These are phyloP conservation scores for Paratilapia polleni DNA, from an alignment of 2,113 vertebrate species.

Conservation along the genomic window DNA sequence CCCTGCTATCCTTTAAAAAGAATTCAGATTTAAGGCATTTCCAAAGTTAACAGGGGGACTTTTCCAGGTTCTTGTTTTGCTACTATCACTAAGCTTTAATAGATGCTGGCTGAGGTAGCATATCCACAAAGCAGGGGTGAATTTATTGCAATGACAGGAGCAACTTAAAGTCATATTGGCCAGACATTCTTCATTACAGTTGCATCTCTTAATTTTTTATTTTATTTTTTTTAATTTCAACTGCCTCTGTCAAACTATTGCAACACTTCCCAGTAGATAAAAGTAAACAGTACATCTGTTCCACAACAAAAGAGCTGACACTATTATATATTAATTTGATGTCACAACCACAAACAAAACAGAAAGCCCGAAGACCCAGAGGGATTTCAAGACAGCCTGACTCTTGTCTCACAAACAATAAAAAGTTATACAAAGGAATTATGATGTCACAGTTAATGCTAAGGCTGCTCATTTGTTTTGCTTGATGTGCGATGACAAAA, in stretches of 20 bases:
- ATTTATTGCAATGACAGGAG: not conserved
- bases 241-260: not conserved
- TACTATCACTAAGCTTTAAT: not conserved
- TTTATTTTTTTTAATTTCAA: not conserved
- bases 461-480: not conserved
- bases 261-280: not conserved
- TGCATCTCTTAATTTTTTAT: not conserved
- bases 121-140: not conserved
- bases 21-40: not conserved
- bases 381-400: not conserved
- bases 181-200: not conserved
- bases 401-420: not conserved
- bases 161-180: not conserved
- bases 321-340: not conserved
- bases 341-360: not conserved
- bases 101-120: not conserved
- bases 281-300: constrained; percentile 19
- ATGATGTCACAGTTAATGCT: constrained; percentile 6
- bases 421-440: not conserved
- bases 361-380: not conserved
- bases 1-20: not conserved
- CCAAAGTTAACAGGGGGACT: not conserved
- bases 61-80: not conserved
- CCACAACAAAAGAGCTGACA: not conserved
- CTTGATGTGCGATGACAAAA: constrained; percentile 3